phyloP scores from a whole-genome alignment of 2,797 vertebrate species.

The Eulemur albifrons region DNA sequence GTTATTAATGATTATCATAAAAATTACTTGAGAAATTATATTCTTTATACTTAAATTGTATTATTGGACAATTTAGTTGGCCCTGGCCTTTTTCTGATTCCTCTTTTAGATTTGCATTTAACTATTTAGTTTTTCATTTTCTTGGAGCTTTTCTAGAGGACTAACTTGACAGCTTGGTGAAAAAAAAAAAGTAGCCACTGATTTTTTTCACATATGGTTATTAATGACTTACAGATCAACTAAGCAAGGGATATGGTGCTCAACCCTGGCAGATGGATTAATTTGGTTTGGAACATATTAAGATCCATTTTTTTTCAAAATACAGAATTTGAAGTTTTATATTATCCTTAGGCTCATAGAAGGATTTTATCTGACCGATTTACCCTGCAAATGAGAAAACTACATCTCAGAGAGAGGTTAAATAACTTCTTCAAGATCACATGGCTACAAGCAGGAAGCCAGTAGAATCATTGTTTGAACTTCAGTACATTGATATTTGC shows the following conservation, averaged over 20 bases:
- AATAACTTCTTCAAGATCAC: neutral
- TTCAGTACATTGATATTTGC: neutral
- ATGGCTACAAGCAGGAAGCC: neutral
- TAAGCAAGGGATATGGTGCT: neutral
- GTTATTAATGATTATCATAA: neutral
- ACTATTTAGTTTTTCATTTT: neutral
- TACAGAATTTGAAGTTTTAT: neutral
- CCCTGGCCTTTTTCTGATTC: neutral
- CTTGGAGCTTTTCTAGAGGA: neutral
- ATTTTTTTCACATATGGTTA: neutral
- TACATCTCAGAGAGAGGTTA: neutral
- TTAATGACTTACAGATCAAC: neutral
- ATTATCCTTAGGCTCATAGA: neutral
- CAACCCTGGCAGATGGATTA: neutral
- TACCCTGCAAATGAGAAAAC: neutral
- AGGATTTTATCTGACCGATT: neutral
- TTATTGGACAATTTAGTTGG: neutral
- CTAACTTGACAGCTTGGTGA: neutral
- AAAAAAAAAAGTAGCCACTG: neutral
- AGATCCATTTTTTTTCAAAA: neutral
- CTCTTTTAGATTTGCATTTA: neutral
- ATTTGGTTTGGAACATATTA: neutral
- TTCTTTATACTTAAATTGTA: neutral
- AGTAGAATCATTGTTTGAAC: neutral
- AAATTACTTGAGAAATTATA: neutral